Conservation (phyloP, 2,888 invertebrate species). For the Noctua janthe region DNA sequence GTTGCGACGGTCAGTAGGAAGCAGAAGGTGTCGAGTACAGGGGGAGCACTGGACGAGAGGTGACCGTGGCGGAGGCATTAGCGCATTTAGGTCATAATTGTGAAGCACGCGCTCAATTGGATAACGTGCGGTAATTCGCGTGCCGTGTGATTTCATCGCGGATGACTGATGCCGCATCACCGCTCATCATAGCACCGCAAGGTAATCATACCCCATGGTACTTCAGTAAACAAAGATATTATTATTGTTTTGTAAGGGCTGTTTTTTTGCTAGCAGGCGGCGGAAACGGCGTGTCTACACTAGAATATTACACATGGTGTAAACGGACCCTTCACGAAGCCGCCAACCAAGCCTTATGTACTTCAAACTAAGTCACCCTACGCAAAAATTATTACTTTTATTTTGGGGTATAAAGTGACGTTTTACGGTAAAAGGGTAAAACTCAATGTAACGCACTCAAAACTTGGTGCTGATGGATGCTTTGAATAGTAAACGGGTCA, state of each 20-base stretch:
- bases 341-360: no score
- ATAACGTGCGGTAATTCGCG: constrained; percentile 76
- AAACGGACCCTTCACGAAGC: no score
- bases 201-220: constrained; percentile 15
- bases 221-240: background rate
- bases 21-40: constrained; percentile 38
- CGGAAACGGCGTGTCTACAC: background rate
- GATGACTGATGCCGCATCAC: constrained; percentile 51
- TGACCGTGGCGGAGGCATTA: constrained; percentile 63
- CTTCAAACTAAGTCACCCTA: no score
- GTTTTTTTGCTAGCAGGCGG: background rate
- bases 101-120: constrained; percentile 74
- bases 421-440: no score
- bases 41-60: constrained; percentile 10
- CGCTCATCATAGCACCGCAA: constrained; percentile 28
- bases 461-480: no score
- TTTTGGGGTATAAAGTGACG: no score
- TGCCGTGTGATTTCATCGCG: constrained; percentile 76
- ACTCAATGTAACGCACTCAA: no score
- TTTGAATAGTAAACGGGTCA: no score
- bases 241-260: background rate
- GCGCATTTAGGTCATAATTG: constrained; percentile 77
- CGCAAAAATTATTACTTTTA: no score
- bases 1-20: constrained; percentile 22
- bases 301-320: constrained; percentile 1